Conservation (phyloP, 2,888 invertebrate species). For the Brachyptera putata region DNA sequence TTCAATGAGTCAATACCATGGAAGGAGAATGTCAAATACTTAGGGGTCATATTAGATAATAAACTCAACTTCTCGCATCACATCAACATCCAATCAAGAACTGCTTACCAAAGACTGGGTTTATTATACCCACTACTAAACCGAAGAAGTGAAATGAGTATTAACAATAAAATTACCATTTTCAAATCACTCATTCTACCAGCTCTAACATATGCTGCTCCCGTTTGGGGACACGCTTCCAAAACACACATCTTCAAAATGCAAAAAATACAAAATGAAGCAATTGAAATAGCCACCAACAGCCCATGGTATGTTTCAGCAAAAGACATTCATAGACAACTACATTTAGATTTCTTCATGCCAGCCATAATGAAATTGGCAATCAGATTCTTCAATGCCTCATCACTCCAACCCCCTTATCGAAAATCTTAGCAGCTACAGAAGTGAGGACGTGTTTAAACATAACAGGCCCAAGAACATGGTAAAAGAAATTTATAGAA, state of each 20-base stretch:
- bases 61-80: background rate
- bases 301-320: background rate
- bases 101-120: background rate
- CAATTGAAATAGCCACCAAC: background rate
- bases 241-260: slow-evolving; percentile 5
- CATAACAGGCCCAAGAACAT: too few relatives aligned
- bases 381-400: too few relatives aligned
- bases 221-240: background rate
- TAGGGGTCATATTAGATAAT: background rate
- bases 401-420: too few relatives aligned
- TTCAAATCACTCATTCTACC: background rate
- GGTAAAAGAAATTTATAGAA: too few relatives aligned
- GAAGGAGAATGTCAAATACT: background rate
- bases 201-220: slow-evolving; percentile 1
- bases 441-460: too few relatives aligned
- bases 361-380: too few relatives aligned
- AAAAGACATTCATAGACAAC: background rate
- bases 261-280: background rate
- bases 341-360: too few relatives aligned
- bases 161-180: background rate
- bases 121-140: background rate
- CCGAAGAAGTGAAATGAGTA: background rate
- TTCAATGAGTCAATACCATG: background rate
- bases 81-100: background rate
- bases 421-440: too few relatives aligned